A percentile compares a stretch with the other conserved stretches of the same genome.
phyloP scores from a whole-genome alignment of 2,888 invertebrate genomes.

The Epinotia brunnichana region DNA sequence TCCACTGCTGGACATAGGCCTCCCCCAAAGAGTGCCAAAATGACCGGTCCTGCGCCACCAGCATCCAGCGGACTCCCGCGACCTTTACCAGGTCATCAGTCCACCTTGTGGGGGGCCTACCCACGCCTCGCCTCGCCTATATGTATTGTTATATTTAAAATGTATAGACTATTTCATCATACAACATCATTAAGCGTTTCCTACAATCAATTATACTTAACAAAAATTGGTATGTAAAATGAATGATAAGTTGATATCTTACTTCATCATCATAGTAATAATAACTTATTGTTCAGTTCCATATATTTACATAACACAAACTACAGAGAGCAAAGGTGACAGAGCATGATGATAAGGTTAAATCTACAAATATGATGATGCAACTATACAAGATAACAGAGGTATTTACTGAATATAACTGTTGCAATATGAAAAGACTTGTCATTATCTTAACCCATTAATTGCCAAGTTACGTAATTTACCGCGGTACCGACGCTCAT shows the following conservation, averaged over 20 bases:
- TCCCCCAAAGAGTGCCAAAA: too few relatives aligned
- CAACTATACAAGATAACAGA: not conserved
- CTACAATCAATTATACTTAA: too few relatives aligned
- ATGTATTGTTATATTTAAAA: not conserved
- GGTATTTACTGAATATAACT: not conserved
- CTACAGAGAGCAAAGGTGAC: slow-evolving; percentile 17
- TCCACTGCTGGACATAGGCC: too few relatives aligned
- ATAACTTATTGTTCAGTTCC: slow-evolving; percentile 21
- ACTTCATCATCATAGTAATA: slow-evolving; percentile 10
- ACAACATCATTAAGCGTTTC: not conserved
- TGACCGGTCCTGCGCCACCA: too few relatives aligned
- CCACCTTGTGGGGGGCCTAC: too few relatives aligned
- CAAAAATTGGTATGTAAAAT: slow-evolving; percentile 16
- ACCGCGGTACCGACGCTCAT: too few relatives aligned
- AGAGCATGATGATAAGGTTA: slow-evolving; percentile 13
- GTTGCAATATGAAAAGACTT: slow-evolving; percentile 3
- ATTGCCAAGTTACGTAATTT: too few relatives aligned
- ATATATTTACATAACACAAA: slow-evolving; percentile 30
- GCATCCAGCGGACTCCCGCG: too few relatives aligned
- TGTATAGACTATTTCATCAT: slow-evolving; percentile 1
- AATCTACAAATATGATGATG: not conserved
- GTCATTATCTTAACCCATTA: not conserved
- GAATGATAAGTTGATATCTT: slow-evolving; percentile 27
- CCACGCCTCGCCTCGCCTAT: too few relatives aligned
- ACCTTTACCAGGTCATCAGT: too few relatives aligned